A percentile compares a stretch with the other conserved stretches of the same genome.
phyloP scores from a whole-genome alignment of 2,113 vertebrate genomes.

The Neolamprologus toae region DNA sequence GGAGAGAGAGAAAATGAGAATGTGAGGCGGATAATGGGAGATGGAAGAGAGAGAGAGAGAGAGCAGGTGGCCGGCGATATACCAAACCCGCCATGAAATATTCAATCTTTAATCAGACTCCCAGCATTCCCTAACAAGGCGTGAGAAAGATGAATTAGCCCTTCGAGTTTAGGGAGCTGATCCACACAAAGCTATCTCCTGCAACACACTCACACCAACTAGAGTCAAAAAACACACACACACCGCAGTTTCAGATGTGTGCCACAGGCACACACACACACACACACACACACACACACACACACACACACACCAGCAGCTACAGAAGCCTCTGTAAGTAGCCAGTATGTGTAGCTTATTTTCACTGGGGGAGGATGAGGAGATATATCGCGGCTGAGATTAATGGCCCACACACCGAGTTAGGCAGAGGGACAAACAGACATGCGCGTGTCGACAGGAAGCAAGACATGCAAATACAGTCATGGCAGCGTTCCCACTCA shows the following conservation, averaged over 20 bases:
- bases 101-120: constrained; percentile 66
- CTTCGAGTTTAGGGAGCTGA: constrained; percentile 36
- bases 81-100: constrained; percentile 61
- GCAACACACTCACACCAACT: neutral
- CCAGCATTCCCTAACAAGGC: constrained; percentile 60
- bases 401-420: neutral
- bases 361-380: neutral
- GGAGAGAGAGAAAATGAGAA: neutral
- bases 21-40: neutral
- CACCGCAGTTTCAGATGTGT: neutral
- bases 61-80: constrained; percentile 53
- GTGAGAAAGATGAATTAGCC: constrained; percentile 62
- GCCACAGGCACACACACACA: neutral
- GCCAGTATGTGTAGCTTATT: neutral
- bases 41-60: neutral
- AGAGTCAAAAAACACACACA: neutral
- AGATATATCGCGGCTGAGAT: neutral
- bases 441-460: neutral
- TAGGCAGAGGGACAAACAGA: neutral
- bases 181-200: constrained; percentile 27
- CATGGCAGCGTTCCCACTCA: neutral
- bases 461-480: neutral
- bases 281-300: neutral
- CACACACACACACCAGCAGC: neutral
- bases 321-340: neutral